These are phyloP conservation scores for Macrosteles quadrilineatus DNA, from an alignment of 1,140 invertebrate genomes.

Conservation along the genomic window DNA sequence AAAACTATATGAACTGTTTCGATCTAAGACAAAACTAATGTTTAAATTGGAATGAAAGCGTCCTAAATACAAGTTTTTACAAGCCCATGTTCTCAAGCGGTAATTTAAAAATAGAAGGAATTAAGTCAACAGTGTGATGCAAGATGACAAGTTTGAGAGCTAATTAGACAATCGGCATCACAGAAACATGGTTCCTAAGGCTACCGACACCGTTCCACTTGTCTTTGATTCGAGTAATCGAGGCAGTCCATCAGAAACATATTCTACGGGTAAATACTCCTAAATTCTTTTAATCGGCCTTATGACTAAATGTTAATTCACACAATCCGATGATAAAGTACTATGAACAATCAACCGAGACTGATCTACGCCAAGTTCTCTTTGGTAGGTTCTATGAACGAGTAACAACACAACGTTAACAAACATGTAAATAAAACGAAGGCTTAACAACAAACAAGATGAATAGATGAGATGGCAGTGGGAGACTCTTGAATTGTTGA, in stretches of 20 bases:
- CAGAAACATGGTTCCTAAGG: not conserved
- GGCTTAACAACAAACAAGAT: conserved; percentile 21
- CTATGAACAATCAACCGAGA: not conserved
- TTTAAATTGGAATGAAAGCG: no score
- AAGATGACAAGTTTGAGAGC: not conserved
- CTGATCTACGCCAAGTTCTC: not conserved
- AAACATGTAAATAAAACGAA: conserved; percentile 17
- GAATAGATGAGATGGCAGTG: conserved; percentile 18
- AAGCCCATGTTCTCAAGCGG: no score
- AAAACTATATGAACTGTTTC: no score
- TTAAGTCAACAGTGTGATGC: no score
- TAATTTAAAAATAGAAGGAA: no score
- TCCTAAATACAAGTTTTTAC: no score
- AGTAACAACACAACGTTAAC: conserved; percentile 16
- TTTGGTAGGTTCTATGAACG: conserved; percentile 15
- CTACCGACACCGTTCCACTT: not conserved
- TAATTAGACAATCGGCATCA: not conserved
- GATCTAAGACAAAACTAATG: no score
- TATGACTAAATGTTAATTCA: conserved; percentile 1
- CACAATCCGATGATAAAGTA: conserved; percentile 6
- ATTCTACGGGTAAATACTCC: not conserved
- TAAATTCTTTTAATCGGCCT: not conserved
- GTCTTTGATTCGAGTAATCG: not conserved
- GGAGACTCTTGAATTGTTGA: not conserved
- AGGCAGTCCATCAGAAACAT: not conserved